Evolutionary conservation across 2,888 invertebrate species (phyloP).

Genomic region (Congeria kusceri): DNA sequence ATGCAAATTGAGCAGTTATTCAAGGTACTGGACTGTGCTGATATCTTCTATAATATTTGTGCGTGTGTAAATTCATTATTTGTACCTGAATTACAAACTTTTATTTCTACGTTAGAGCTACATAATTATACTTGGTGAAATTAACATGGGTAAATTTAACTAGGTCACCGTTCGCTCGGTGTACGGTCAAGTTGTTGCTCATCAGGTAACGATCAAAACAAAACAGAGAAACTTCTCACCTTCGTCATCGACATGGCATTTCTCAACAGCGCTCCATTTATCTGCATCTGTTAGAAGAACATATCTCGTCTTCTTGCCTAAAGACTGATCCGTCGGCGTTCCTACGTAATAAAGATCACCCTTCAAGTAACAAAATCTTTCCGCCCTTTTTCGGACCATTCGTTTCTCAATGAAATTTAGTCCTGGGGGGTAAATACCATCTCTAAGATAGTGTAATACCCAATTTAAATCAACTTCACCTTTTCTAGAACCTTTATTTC

Average conservation of each 20-base stretch:
- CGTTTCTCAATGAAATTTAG: conserved; percentile 58
- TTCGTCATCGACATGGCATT: conserved; percentile 44
- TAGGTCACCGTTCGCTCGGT: conserved; percentile 33
- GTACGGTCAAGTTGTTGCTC: conserved; percentile 23
- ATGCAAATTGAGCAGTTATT: too few relatives aligned
- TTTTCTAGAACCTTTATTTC: conserved; percentile 36
- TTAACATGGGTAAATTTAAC: conserved; percentile 1
- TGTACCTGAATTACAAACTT: too few relatives aligned
- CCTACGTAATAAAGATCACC: conserved; percentile 57
- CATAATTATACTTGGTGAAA: too few relatives aligned
- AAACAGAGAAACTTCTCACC: conserved; percentile 35
- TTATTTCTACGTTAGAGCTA: too few relatives aligned
- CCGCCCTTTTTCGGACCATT: conserved; percentile 65
- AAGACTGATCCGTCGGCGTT: conserved; percentile 51
- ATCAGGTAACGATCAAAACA: background rate
- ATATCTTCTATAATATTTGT: too few relatives aligned
- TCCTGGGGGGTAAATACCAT: conserved; percentile 58
- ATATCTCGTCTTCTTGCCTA: conserved; percentile 50
- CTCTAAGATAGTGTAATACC: conserved; percentile 55
- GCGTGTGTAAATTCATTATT: too few relatives aligned
- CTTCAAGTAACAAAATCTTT: conserved; percentile 62
- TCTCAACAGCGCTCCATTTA: conserved; percentile 40
- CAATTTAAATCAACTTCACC: conserved; percentile 54
- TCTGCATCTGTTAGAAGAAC: conserved; percentile 54
- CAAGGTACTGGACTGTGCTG: too few relatives aligned